Conservation (phyloP, 2,888 invertebrate genomes). For the Agrilus cyanescens region DNA sequence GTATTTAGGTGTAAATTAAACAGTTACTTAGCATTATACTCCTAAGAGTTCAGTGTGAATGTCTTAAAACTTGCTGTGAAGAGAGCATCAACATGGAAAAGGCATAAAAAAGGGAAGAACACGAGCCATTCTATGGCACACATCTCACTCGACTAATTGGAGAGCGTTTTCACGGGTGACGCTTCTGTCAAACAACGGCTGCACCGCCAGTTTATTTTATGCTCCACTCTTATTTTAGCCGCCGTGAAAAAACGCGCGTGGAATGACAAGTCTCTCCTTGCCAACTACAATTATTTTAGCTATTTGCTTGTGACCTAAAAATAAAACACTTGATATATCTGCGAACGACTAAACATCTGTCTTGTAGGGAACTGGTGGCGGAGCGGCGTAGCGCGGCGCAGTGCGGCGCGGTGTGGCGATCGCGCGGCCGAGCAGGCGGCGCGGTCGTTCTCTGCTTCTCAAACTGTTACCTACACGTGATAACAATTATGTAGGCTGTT, state of each 20-base stretch:
- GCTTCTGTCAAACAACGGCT: conserved; percentile 31
- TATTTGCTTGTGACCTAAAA: conserved; percentile 23
- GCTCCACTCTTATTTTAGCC: conserved; percentile 15
- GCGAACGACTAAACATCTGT: conserved; percentile 14
- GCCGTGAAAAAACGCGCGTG: conserved; percentile 18
- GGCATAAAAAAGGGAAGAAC: not conserved
- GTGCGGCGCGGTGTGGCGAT: no score
- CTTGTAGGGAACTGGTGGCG: conserved; percentile 17
- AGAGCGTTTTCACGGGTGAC: conserved; percentile 33
- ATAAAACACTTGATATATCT: conserved; percentile 13
- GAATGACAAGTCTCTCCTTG: conserved; percentile 20
- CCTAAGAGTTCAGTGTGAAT: no score
- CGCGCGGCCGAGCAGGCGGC: no score
- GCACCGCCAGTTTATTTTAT: conserved; percentile 27
- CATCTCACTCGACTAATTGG: conserved; percentile 36
- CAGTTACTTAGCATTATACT: no score
- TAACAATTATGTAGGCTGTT: no score
- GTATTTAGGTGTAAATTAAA: no score
- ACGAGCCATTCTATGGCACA: conserved; percentile 16
- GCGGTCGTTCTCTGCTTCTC: no score
- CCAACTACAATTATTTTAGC: conserved; percentile 28
- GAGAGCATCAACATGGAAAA: no score
- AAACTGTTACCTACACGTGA: no score
- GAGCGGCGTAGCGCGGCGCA: no score
- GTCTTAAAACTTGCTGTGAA: no score